Percentiles rank a stretch among this genome's conserved stretches.
phyloP scores from a whole-genome alignment of 2,888 invertebrate species.

The Meiosimyza decipiens region DNA sequence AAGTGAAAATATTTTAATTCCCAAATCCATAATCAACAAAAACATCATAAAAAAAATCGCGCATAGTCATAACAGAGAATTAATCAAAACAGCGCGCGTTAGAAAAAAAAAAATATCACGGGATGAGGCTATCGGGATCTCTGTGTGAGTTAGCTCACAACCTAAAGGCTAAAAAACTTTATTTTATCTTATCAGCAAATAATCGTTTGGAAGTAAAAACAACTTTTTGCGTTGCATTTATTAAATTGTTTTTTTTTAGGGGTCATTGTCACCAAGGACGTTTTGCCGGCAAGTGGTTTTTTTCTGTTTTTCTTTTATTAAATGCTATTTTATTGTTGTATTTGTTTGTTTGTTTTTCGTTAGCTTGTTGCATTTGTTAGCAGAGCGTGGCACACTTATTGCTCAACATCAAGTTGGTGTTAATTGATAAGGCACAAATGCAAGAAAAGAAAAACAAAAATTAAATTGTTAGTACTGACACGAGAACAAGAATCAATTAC shows the following conservation, averaged over 20 bases:
- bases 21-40: too few relatives aligned
- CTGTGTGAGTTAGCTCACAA: too few relatives aligned
- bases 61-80: too few relatives aligned
- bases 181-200: slow-evolving; percentile 23
- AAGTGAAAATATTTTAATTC: too few relatives aligned
- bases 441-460: too few relatives aligned
- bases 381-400: slow-evolving; percentile 17
- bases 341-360: slow-evolving; percentile 26
- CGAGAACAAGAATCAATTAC: too few relatives aligned
- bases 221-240: slow-evolving; percentile 4
- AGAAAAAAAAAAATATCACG: too few relatives aligned
- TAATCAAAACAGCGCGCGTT: too few relatives aligned
- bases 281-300: slow-evolving; percentile 27
- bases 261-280: slow-evolving; percentile 45
- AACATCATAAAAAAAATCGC: too few relatives aligned
- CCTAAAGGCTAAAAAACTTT: background rate
- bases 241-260: slow-evolving; percentile 25
- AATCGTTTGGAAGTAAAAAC: background rate
- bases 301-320: slow-evolving; percentile 2
- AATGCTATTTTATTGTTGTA: slow-evolving; percentile 23
- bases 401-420: slow-evolving; percentile 26
- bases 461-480: too few relatives aligned
- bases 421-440: too few relatives aligned
- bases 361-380: slow-evolving; percentile 11
- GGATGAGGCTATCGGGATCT: too few relatives aligned